These are phyloP conservation scores for Alosa sapidissima DNA, from an alignment of 2,797 vertebrate species.

Conservation along the genomic window DNA sequence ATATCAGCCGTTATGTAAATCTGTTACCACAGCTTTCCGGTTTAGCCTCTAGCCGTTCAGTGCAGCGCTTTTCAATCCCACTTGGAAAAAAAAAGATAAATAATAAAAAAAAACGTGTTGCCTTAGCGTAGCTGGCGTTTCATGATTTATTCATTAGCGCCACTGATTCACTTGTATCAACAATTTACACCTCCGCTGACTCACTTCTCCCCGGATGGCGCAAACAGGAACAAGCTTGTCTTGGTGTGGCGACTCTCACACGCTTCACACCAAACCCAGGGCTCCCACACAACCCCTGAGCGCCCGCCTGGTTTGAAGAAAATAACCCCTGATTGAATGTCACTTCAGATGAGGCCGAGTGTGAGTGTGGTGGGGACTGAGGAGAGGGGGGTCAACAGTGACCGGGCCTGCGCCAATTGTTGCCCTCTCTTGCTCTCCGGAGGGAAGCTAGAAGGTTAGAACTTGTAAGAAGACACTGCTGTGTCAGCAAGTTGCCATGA, in stretches of 20 bases:
- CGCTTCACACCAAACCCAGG: background rate
- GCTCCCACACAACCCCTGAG: no score
- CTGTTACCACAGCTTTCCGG: background rate
- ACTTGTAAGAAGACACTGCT: conserved; percentile 76
- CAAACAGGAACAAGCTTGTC: background rate
- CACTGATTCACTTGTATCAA: conserved; percentile 10
- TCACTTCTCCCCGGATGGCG: background rate
- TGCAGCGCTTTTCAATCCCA: background rate
- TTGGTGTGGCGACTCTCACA: background rate
- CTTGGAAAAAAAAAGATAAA: background rate
- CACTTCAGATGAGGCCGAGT: background rate
- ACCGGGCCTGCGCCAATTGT: background rate
- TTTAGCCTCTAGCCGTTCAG: background rate
- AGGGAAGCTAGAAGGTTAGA: conserved; percentile 67
- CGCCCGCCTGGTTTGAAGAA: background rate
- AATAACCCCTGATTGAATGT: background rate
- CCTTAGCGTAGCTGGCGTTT: background rate
- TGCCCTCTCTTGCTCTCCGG: conserved; percentile 49
- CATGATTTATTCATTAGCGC: conserved; percentile 5
- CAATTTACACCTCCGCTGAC: conserved; percentile 10
- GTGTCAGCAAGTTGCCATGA: conserved; percentile 72
- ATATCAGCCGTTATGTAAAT: background rate
- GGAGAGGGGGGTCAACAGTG: background rate
- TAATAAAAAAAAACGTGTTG: background rate
- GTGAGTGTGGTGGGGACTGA: background rate